Conservation (phyloP, 2,797 vertebrate species). For the Chelmon rostratus region DNA sequence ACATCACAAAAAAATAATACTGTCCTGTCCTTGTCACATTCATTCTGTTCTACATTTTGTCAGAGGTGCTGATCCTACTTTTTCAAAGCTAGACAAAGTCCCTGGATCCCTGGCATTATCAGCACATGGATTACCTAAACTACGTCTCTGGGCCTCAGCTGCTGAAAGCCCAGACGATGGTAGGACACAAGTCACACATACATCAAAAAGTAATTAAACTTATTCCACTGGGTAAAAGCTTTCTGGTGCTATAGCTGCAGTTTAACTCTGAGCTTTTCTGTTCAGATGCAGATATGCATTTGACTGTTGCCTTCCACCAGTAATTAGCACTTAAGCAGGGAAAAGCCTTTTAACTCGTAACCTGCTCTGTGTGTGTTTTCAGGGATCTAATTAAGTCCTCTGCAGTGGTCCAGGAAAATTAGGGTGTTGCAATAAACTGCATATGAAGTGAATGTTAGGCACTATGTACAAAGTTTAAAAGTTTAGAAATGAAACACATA, state of each 20-base stretch:
- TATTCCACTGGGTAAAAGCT: neutral
- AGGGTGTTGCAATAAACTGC: neutral
- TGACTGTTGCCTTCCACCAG: neutral
- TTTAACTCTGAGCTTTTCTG: constrained; percentile 9
- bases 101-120: constrained; percentile 36
- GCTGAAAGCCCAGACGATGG: constrained; percentile 1
- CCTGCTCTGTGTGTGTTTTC: neutral
- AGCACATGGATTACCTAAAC: constrained; percentile 37
- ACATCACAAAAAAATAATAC: constrained; percentile 29
- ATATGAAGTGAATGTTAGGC: constrained; percentile 6
- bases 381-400: neutral
- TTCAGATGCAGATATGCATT: neutral
- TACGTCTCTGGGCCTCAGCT: neutral
- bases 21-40: constrained; percentile 57
- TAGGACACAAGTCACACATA: constrained; percentile 5
- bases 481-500: constrained; percentile 18
- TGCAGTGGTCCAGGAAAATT: neutral
- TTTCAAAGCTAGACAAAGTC: constrained; percentile 40
- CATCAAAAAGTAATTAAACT: constrained; percentile 24
- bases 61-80: constrained; percentile 61
- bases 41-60: constrained; percentile 42
- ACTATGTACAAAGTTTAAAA: neutral
- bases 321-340: neutral
- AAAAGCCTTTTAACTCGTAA: constrained; percentile 8
- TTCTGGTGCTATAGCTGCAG: neutral